Base-by-base conservation (phyloP, 2,113 vertebrate species). In the Aldabrachelys gigantea region DNA sequence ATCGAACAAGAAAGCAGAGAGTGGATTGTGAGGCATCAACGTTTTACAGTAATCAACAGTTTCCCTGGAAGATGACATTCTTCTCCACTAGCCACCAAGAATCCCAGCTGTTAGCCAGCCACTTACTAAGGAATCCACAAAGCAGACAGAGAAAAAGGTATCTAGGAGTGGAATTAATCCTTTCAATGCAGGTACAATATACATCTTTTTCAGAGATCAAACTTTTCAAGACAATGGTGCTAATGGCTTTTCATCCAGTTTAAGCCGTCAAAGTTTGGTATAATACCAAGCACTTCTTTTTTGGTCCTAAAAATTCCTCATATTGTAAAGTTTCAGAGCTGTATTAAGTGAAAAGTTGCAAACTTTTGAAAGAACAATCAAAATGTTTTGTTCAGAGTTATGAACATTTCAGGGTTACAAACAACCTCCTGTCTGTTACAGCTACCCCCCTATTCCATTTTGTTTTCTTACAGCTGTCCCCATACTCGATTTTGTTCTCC, bases 151-250 rank as follows among this genome's bases (percentile, higher is more conserved):
- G 81, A 69, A 94, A 95, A 94, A 94, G 84, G 13, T 10, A 93
- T 22, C 59, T 86, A 19, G n/a, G 89, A 91, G 17, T 31, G 91
- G 52, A 96, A 91, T 87, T 89, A 96, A 94, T 95, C 92, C 47
- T 65, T 96, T 86, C 89, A 16, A 49, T 16, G 24, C 50, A 81
- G 85, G 59, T 17, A 76, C 82, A 88, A 94, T 90, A 89, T 84
- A 57, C 44, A 85, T n/a, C 92, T 95, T 94, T 95, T 95, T 96
- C 84, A 94, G 84, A 92, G 76, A 93, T 38, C 31, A 17, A 76
- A 41, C 17, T 85, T 87, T 91, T 91, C 24, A n/a, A 87, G 47
- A 79, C 41, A 85, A 76, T 95, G 91, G 84, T 80, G 62, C 76
- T 53, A 95, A 89, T 91, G n/a, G 24, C 29, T 94, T 86, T 50